Evolutionary conservation across 2,797 vertebrate genomes (phyloP).

Genomic region (Eulemur albifrons): DNA sequence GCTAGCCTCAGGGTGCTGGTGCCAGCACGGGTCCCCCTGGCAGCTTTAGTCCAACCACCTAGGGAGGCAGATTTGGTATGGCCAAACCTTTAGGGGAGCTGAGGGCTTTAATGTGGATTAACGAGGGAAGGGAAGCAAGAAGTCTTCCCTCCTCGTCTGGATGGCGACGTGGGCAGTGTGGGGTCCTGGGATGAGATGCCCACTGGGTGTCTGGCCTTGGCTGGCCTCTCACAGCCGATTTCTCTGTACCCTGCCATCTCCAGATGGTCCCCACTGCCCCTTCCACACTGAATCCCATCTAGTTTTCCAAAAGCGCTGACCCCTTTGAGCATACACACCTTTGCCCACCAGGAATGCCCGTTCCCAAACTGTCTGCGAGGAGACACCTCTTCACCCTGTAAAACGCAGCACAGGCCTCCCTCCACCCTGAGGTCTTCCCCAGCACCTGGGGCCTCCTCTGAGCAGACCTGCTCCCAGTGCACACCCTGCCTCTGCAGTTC

Average conservation of each 20-base stretch:
- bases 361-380: background rate
- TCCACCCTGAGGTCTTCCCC: background rate
- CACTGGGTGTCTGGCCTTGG: background rate
- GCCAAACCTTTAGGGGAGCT: background rate
- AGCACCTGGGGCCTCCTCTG: background rate
- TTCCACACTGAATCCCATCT: background rate
- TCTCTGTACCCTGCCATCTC: background rate
- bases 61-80: background rate
- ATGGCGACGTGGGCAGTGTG: background rate
- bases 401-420: background rate
- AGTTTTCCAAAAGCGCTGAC: background rate
- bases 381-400: background rate
- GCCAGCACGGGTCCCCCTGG: background rate
- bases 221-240: background rate
- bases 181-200: background rate
- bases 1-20: no score
- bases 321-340: background rate
- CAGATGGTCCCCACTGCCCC: background rate
- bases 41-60: background rate
- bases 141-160: background rate
- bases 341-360: background rate
- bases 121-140: background rate
- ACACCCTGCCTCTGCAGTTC: background rate
- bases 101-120: background rate
- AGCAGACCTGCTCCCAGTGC: background rate